Evolutionary conservation across 2,113 vertebrate genomes (phyloP).

Genomic region (Hemiscyllium ocellatum): DNA sequence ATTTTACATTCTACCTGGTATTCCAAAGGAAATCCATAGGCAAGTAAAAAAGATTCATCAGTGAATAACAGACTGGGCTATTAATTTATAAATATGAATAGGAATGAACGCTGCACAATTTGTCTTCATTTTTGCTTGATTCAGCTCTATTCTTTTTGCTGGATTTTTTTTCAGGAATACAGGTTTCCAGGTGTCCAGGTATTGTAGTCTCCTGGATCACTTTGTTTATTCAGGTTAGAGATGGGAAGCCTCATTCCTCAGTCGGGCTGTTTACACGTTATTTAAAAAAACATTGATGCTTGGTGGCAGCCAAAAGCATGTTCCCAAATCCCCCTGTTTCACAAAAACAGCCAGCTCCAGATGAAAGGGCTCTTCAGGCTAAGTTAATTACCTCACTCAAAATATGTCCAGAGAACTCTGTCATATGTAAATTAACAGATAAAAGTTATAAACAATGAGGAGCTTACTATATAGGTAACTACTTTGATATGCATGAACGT

Average conservation of each 20-base stretch:
- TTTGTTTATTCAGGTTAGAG: background rate
- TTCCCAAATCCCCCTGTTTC: background rate
- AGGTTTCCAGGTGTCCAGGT: background rate
- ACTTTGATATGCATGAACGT: background rate
- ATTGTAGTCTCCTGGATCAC: background rate
- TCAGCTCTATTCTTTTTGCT: background rate
- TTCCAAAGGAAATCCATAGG: background rate
- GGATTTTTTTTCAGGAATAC: background rate
- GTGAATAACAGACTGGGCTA: background rate
- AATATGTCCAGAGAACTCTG: background rate
- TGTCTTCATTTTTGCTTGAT: background rate
- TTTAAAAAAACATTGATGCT: background rate
- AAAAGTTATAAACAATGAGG: background rate
- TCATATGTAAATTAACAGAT: background rate
- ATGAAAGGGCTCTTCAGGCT: background rate
- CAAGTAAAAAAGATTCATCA: background rate
- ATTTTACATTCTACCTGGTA: background rate
- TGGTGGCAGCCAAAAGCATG: background rate
- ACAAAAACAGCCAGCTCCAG: background rate
- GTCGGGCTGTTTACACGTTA: background rate
- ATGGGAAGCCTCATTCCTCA: background rate
- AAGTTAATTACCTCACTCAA: background rate
- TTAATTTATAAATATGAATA: background rate
- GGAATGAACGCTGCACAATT: background rate
- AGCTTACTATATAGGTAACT: background rate